phyloP scores from a whole-genome alignment of 2,113 vertebrate species.

The Oostethus manadensis region DNA sequence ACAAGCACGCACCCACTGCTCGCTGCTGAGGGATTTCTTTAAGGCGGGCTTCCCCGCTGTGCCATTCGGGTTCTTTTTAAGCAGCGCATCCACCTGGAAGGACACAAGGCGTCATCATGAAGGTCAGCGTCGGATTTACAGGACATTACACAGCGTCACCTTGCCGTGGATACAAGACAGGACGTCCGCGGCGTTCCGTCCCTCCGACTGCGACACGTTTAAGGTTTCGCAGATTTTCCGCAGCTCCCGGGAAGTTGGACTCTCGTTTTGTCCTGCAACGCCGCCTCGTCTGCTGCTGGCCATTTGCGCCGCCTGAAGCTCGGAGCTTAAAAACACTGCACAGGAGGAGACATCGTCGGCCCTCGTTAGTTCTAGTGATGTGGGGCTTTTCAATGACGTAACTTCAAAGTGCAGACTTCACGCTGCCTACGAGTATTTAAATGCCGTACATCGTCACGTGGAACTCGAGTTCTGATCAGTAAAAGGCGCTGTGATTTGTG shows the following conservation, averaged over 20 bases:
- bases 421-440: too few species aligned
- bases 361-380: too few species aligned
- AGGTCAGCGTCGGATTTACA: background rate
- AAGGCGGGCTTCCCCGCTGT: constrained; percentile 77
- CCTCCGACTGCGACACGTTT: constrained; percentile 66
- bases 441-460: too few species aligned
- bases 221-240: constrained; percentile 75
- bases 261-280: constrained; percentile 56
- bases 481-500: too few species aligned
- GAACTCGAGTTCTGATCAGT: too few species aligned
- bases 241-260: constrained; percentile 72
- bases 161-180: constrained; percentile 78
- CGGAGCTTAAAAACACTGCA: constrained; percentile 91
- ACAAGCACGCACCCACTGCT: constrained; percentile 79
- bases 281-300: constrained; percentile 64
- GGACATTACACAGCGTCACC: constrained; percentile 61
- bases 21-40: constrained; percentile 73
- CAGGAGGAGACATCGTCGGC: background rate
- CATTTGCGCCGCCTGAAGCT: constrained; percentile 91
- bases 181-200: constrained; percentile 60
- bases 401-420: too few species aligned
- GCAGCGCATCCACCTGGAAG: constrained; percentile 76
- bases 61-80: constrained; percentile 75
- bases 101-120: constrained; percentile 3
- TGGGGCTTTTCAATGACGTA: too few species aligned